Base-by-base conservation (phyloP, 1,140 invertebrate species). In the Trissolcus basalis region DNA sequence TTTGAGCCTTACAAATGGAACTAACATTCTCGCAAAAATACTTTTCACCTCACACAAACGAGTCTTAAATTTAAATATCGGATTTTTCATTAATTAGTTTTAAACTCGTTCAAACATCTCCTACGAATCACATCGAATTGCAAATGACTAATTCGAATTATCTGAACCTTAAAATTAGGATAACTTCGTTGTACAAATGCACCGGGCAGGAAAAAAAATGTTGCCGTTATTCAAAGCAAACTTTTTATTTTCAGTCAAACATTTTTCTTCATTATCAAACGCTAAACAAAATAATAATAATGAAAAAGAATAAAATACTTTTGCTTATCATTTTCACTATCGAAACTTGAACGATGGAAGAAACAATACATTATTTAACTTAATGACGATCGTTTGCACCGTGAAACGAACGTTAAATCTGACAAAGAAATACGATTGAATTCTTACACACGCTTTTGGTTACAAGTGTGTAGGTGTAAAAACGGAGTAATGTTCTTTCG, bases 401-500 rank as follows among this genome's bases (percentile, higher is more conserved):
- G n/a, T n/a, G n/a, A 27, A 6, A 1, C 19, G 6, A 27, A 39
- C 36, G 9, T 39, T 1, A 39, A 54, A 64, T 64, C 47, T 15
- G 14, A 33, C 27, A 27, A 51, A 56, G 48, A 47, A 27, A 44
- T 54, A 14, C 36, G 33, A 13, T 15, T 48, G 11, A 47, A 60
- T 60, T 47, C 35, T 68, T 15, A 1, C 39, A 51, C 33, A 60
- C 39, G 9, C 2, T 1, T 44, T 27, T 54, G 11, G 5, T 32
- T 10, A 12, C 6, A 54, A 60, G 56, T 49, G 13, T 27, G 2
- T 27, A 27, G 11, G 27, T 53, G 54, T 58, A 64, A 72, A 64
- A 73, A 65, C 65, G 60, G 41, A 58, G 60, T 64, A 71, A 63
- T 41, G 13, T 59, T 68, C 16, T 55, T 12, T 45, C 3, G 6